Base-by-base conservation (phyloP, 2,888 invertebrate genomes). In the Ochlodes sylvanus region DNA sequence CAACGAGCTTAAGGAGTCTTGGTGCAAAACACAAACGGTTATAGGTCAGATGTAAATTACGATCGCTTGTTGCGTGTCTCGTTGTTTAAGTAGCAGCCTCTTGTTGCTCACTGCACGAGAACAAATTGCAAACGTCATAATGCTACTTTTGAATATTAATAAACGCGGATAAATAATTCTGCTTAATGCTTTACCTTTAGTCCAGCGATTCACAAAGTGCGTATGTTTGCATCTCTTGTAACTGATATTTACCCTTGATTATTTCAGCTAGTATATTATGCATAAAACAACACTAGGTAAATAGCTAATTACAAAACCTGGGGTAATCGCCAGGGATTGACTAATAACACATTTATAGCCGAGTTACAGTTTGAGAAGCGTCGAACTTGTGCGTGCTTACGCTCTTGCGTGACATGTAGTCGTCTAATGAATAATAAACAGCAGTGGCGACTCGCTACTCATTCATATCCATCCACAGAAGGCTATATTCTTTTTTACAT, bases 351-450 rank as follows among this genome's bases (percentile, higher is more conserved):
- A 81, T 76, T 70, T 71, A 72, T 77, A 71, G 77, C 78, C 74
- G 74, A 75, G 80, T 80, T 76, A 84, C 89, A 87, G 87, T 88
- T 90, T 87, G 82, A 87, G 89, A 86, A 87, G 82, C 87, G 80
- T 82, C 81, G 88, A 80, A 83, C 81, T 82, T 83, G 89, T 88
- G 90, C 90, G 91, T 90, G 90, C 88, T 81, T 80, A 77, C 78
- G 82, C 82, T 83, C 81, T 90, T 86, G 91, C 92, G 91, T 92
- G 92, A 90, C 89, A 85, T 85, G 87, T 85, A 84, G 82, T 85
- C 90, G 86, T 88, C 89, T 90, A 89, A 91, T 91, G 91, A 91
- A 91, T 91, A 92, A 92, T 91, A 90, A 92, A 90, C 90, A 89
- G 89, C 83, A 77, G 84, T 85, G 88, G 88, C 85, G 87, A 88